Base-by-base conservation (phyloP, 2,888 invertebrate species). In the Fragum sueziense region DNA sequence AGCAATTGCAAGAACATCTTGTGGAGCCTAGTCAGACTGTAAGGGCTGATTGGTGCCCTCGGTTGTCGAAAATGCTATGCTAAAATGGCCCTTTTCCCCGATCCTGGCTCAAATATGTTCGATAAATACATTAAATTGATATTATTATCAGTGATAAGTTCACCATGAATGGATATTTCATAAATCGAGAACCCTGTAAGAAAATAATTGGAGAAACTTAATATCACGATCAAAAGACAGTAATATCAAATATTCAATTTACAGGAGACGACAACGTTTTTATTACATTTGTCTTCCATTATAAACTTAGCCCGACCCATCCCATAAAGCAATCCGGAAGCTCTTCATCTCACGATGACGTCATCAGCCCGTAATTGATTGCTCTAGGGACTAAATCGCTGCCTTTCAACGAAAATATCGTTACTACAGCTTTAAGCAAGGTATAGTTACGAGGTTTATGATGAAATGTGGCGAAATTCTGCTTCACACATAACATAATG, bases 311-410 rank as follows among this genome's bases (percentile, higher is more conserved):
- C 65, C 37, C 37, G 37, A 65, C 65, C 65, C 65, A 65, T 65
- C 65, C 65, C 65, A 65, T 65, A n/a, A 65, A 65, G 65, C 70
- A 22, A 27, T 52, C 70, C 70, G 70, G 70, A 70, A 54, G 54
- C 33, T 54, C 31, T 52, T 54, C 70, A 70, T 70, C 70, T 54
- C 70, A 34, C 11, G 27, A 29, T 74, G 74, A 74, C 74, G 74
- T 74, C 74, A 74, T 41, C 57, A 22, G 57, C 59, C 20, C 22
- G 57, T 59, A 68, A 74, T 69, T 69, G 74, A 74, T 74, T 74
- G 74, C 68, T 47, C 57, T 25, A 27, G 52, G 37, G 57, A n/a
- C n/a, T n/a, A n/a, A n/a, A n/a, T n/a, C n/a, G n/a, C n/a, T n/a
- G n/a, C n/a, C n/a, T n/a, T n/a, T n/a, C n/a, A n/a, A n/a, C n/a